Conservation (phyloP, 2,113 vertebrate species). For the Nesoenas mayeri region DNA sequence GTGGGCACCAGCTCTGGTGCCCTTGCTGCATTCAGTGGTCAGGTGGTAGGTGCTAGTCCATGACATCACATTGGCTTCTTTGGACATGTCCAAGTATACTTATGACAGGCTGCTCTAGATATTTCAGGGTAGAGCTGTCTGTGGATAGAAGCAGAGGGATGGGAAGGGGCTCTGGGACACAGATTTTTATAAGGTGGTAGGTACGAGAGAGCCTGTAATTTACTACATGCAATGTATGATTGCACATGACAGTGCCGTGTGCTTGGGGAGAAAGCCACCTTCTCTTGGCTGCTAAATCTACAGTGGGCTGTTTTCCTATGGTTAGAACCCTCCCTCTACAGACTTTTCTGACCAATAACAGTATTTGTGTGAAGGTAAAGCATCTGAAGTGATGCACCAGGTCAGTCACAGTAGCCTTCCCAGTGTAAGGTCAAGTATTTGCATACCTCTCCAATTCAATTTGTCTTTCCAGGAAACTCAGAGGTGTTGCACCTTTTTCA, state of each 20-base stretch:
- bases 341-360: not conserved
- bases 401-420: not conserved
- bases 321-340: not conserved
- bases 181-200: not conserved
- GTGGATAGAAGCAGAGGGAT: not conserved
- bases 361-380: not conserved
- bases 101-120: not conserved
- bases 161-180: not conserved
- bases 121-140: not conserved
- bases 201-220: not conserved
- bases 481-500: not conserved
- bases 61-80: rapidly evolving
- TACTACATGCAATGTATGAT: not conserved
- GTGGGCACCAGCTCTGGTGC: not conserved
- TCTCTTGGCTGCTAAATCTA: not conserved
- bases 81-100: not conserved
- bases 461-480: not conserved
- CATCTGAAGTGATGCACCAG: not conserved
- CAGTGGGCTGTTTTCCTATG: not conserved
- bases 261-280: not conserved
- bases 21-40: not conserved
- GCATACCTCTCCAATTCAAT: not conserved
- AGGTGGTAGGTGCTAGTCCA: not conserved
- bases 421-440: not conserved
- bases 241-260: not conserved